Conservation (phyloP, 2,888 invertebrate genomes). For the Theristus sp. region DNA sequence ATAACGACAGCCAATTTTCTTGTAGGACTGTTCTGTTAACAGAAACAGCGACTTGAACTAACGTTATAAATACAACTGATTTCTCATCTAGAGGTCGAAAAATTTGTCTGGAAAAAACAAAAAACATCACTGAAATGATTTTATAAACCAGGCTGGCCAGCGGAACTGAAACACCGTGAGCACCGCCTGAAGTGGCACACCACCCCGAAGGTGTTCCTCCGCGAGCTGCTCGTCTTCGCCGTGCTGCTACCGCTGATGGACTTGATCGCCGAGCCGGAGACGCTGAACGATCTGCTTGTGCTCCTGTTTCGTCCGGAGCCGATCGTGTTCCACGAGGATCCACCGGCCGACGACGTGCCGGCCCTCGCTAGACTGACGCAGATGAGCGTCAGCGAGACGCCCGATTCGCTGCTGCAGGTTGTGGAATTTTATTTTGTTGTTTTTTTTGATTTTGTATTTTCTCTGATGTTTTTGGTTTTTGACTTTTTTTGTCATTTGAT, state of each 20-base stretch:
- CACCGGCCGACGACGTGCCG: neutral
- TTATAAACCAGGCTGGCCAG: conserved; percentile 17
- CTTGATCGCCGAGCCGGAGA: conserved; percentile 22
- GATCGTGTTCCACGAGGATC: neutral
- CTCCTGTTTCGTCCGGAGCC: conserved; percentile 12
- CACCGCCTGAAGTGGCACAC: neutral
- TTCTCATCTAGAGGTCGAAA: neutral
- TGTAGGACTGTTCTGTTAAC: too few relatives aligned
- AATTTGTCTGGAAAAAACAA: too few relatives aligned
- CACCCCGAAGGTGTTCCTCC: neutral
- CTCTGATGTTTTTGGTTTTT: too few relatives aligned
- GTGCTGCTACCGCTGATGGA: conserved; percentile 10
- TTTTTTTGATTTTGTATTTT: neutral
- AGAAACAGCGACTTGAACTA: too few relatives aligned
- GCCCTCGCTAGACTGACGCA: neutral
- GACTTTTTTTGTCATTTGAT: too few relatives aligned
- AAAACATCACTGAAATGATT: too few relatives aligned
- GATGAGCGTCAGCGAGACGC: neutral
- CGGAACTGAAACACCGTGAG: conserved; percentile 9
- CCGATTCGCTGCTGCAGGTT: conserved; percentile 1
- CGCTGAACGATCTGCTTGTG: conserved; percentile 20
- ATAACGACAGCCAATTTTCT: too few relatives aligned
- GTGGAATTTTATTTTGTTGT: neutral
- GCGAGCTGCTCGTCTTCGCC: neutral
- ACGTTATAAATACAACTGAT: too few relatives aligned